Percentiles rank a stretch among this genome's conserved stretches.
Conservation (phyloP, 2,113 vertebrate species). For the Lontra canadensis region DNA sequence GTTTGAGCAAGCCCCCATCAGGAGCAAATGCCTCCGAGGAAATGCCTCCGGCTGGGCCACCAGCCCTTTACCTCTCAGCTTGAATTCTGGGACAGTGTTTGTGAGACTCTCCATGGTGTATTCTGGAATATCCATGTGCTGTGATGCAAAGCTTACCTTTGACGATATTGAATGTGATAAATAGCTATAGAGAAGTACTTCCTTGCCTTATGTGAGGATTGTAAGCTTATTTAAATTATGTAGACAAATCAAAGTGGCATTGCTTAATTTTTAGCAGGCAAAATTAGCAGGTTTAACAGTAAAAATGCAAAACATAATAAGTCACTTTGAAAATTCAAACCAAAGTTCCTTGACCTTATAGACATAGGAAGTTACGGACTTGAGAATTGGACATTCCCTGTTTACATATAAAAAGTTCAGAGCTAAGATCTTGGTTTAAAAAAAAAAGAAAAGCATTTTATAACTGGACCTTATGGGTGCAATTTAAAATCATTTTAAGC, state of each 20-base stretch:
- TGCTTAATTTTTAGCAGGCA: slow-evolving; percentile 86
- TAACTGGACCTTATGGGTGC: slow-evolving; percentile 78
- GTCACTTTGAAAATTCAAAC: slow-evolving; percentile 91
- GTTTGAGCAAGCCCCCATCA: slow-evolving; percentile 57
- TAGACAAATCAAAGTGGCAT: slow-evolving; percentile 96
- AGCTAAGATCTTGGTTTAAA: slow-evolving; percentile 78
- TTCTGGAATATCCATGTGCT: slow-evolving; percentile 83
- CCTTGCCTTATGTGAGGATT: slow-evolving; percentile 88
- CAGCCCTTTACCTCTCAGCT: slow-evolving; percentile 81
- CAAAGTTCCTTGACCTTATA: slow-evolving; percentile 93
- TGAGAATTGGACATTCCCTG: slow-evolving; percentile 88
- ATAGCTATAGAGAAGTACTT: slow-evolving; percentile 88
- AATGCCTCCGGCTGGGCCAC: slow-evolving; percentile 77
- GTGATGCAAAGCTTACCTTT: slow-evolving; percentile 92
- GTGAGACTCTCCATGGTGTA: slow-evolving; percentile 77
- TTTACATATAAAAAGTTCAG: slow-evolving; percentile 85
- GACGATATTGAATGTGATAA: slow-evolving; percentile 93
- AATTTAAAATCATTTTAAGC: slow-evolving; percentile 82
- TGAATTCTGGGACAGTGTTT: slow-evolving; percentile 88
- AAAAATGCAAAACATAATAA: slow-evolving; percentile 87
- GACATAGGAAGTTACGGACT: slow-evolving; percentile 89
- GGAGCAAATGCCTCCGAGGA: slow-evolving; percentile 71
- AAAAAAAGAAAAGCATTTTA: slow-evolving; percentile 64
- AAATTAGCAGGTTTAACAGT: slow-evolving; percentile 87
- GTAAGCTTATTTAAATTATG: slow-evolving; percentile 92